Evolutionary conservation across 2,113 vertebrate genomes (phyloP).

Genomic region (Tragulus kanchil): DNA sequence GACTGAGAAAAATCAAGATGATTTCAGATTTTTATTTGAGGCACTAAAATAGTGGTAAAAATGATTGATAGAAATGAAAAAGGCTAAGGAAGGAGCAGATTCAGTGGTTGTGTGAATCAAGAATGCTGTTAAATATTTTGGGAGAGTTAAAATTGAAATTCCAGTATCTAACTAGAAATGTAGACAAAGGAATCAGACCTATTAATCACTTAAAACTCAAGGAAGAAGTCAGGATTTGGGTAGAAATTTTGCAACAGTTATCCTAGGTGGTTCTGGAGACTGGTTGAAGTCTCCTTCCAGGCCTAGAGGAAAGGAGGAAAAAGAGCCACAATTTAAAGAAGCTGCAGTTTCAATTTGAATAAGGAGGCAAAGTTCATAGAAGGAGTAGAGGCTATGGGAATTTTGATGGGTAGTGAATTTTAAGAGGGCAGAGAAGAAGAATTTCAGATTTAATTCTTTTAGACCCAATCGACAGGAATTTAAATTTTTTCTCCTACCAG

Average conservation of each 20-base stretch:
- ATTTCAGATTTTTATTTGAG: background rate
- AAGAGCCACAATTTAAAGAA: background rate
- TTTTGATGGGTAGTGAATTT: conserved; percentile 27
- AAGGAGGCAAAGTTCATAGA: background rate
- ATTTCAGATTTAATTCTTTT: conserved; percentile 3
- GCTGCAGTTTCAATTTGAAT: background rate
- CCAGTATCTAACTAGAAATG: background rate
- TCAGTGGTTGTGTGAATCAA: background rate
- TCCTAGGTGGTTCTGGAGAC: background rate
- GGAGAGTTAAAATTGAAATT: conserved; percentile 29
- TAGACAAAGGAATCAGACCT: background rate
- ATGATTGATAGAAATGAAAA: background rate
- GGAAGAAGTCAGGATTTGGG: background rate
- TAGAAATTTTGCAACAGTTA: background rate
- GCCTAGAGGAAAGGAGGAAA: background rate
- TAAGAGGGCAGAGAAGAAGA: background rate
- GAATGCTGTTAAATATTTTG: background rate
- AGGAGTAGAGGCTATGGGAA: background rate
- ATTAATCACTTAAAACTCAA: background rate
- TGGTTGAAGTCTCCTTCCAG: background rate
- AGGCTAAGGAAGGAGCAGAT: background rate
- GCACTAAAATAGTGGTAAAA: background rate
- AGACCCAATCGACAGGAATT: background rate
- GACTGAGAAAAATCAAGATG: background rate
- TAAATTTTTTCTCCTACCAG: background rate